Conservation (phyloP, 2,888 invertebrate genomes). For the Nomada ruficornis region DNA sequence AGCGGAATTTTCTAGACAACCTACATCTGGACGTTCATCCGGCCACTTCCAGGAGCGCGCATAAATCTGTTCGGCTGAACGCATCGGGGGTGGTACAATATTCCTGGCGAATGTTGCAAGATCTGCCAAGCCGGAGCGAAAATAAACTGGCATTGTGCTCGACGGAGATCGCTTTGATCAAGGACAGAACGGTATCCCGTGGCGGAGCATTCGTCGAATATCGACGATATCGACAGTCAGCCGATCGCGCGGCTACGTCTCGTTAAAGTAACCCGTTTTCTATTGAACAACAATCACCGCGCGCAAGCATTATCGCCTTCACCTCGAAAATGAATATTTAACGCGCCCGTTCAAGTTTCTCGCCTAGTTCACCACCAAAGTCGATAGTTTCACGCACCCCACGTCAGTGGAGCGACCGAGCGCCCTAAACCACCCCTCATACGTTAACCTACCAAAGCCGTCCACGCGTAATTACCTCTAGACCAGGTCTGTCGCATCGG, state of each 20-base stretch:
- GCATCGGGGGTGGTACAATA: neutral
- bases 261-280: neutral
- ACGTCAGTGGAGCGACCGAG: neutral
- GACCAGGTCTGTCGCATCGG: conserved; percentile 22
- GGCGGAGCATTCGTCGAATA: conserved; percentile 9
- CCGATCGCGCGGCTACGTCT: neutral
- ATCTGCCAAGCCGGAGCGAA: neutral
- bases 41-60: neutral
- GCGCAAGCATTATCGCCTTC: neutral
- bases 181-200: conserved; percentile 25
- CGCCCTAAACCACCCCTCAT: conserved; percentile 13
- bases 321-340: neutral
- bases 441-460: conserved; percentile 42
- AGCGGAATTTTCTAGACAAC: neutral
- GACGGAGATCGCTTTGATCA: conserved; percentile 17
- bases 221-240: neutral
- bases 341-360: neutral
- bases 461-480: conserved; percentile 43
- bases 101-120: neutral
- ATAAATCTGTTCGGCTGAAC: conserved; percentile 14
- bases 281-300: too few species aligned
- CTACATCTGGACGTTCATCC: neutral
- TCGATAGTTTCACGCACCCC: neutral
- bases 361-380: neutral
- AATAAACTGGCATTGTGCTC: conserved; percentile 32